Evolutionary conservation across 2,888 invertebrate species (phyloP).

Genomic region (Scrobipalpa atriplicella): DNA sequence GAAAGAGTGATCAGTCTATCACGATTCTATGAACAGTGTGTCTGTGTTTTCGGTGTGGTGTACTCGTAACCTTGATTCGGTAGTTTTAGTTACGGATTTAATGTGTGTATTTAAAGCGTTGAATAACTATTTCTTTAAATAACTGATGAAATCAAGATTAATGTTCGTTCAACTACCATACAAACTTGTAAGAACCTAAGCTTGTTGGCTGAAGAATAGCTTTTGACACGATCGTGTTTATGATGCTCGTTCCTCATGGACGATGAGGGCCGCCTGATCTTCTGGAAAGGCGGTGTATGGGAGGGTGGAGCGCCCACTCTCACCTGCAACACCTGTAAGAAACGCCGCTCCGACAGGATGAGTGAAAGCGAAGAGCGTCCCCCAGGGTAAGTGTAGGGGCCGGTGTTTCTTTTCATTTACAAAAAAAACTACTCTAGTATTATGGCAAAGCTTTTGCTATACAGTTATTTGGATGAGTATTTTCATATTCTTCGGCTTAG

Average conservation of each 20-base stretch:
- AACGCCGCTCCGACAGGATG: constrained; percentile 74
- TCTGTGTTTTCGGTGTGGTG: constrained; percentile 33
- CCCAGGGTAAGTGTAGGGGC: constrained; percentile 61
- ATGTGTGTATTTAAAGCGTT: not conserved
- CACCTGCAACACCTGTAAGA: constrained; percentile 74
- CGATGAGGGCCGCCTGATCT: constrained; percentile 73
- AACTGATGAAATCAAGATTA: not conserved
- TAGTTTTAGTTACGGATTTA: constrained; percentile 9
- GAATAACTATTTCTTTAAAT: constrained; percentile 4
- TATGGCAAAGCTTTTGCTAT: no score
- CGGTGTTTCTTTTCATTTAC: constrained; percentile 16
- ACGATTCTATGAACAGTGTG: constrained; percentile 43
- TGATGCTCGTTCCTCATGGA: constrained; percentile 63
- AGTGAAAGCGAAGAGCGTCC: constrained; percentile 62
- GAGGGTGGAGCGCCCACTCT: constrained; percentile 73
- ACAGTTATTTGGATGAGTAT: no score
- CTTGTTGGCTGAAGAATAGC: constrained; percentile 33
- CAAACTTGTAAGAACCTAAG: not conserved
- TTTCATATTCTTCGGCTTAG: no score
- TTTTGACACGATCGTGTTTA: constrained; percentile 35
- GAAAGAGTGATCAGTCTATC: constrained; percentile 37
- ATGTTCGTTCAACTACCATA: not conserved
- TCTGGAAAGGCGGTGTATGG: constrained; percentile 77
- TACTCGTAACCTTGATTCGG: constrained; percentile 8
- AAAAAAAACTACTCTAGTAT: not conserved